phyloP scores from a whole-genome alignment of 2,113 vertebrate genomes.

The Forbesichthys papilliferus region DNA sequence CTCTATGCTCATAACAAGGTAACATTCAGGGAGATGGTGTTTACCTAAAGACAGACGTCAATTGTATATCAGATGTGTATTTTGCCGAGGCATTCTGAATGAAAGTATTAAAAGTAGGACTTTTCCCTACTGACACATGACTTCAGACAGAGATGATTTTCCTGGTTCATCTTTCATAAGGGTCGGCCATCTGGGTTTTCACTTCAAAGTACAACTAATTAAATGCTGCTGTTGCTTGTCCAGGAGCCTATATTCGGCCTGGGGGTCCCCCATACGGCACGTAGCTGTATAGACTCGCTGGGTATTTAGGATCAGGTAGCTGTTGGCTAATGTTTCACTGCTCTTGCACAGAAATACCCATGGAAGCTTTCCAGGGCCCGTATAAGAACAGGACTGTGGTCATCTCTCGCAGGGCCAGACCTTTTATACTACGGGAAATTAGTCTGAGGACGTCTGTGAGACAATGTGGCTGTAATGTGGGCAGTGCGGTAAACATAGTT shows the following conservation, averaged over 20 bases:
- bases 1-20: slow-evolving; percentile 18
- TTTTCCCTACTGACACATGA: background rate
- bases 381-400: slow-evolving; percentile 45
- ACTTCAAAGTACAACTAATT: slow-evolving; percentile 27
- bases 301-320: slow-evolving; percentile 33
- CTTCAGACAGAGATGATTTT: slow-evolving; percentile 22
- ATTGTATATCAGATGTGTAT: background rate
- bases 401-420: background rate
- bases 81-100: too few relatives aligned
- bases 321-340: slow-evolving; percentile 39
- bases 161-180: slow-evolving; percentile 22
- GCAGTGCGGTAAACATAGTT: too few relatives aligned
- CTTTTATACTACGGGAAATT: slow-evolving; percentile 5
- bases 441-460: slow-evolving; percentile 19
- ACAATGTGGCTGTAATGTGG: background rate
- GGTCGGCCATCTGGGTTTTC: slow-evolving; percentile 25
- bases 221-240: slow-evolving; percentile 36
- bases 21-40: background rate
- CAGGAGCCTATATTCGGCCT: slow-evolving; percentile 36
- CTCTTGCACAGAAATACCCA: slow-evolving; percentile 49
- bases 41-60: background rate
- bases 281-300: slow-evolving; percentile 20
- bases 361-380: slow-evolving; percentile 42
- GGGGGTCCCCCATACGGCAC: slow-evolving; percentile 10
- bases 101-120: background rate